Percentiles rank a stretch among this genome's conserved stretches.
Evolutionary conservation across 2,113 vertebrate genomes (phyloP).

Genomic region (Micromys minutus): DNA sequence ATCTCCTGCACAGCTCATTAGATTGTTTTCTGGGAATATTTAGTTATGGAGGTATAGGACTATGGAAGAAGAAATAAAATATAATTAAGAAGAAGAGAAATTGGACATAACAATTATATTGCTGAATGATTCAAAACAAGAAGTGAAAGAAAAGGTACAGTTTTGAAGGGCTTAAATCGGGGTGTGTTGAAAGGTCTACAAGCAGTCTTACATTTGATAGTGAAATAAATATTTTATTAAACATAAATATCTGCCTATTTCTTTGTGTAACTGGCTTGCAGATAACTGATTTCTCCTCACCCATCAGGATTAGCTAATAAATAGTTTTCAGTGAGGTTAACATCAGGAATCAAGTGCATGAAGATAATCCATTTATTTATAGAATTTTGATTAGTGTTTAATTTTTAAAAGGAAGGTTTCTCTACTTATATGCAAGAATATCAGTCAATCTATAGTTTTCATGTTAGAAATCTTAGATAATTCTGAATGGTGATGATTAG

Average conservation of each 20-base stretch:
- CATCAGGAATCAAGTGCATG: not conserved
- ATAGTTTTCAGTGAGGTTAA: not conserved
- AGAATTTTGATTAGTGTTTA: not conserved
- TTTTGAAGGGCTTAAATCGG: not conserved
- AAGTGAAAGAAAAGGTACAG: not conserved
- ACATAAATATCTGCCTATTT: slow-evolving; percentile 9
- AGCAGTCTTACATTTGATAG: not conserved
- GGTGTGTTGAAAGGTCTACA: not conserved
- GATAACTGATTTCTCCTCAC: not conserved
- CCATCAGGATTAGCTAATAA: not conserved
- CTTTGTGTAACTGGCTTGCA: not conserved
- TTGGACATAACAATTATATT: not conserved
- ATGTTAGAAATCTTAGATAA: not conserved
- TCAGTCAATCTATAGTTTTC: not conserved
- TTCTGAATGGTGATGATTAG: not conserved
- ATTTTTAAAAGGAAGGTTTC: not conserved
- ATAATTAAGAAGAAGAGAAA: slow-evolving; percentile 38
- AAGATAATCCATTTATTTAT: not conserved
- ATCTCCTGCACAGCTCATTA: not conserved
- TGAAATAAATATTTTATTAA: not conserved
- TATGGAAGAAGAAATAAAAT: not conserved
- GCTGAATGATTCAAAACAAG: not conserved
- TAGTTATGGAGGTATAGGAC: not conserved
- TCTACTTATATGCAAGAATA: not conserved
- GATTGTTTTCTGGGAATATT: slow-evolving; percentile 32